Evolutionary conservation across 2,113 vertebrate genomes (phyloP).

Genomic region (Caloenas nicobarica): DNA sequence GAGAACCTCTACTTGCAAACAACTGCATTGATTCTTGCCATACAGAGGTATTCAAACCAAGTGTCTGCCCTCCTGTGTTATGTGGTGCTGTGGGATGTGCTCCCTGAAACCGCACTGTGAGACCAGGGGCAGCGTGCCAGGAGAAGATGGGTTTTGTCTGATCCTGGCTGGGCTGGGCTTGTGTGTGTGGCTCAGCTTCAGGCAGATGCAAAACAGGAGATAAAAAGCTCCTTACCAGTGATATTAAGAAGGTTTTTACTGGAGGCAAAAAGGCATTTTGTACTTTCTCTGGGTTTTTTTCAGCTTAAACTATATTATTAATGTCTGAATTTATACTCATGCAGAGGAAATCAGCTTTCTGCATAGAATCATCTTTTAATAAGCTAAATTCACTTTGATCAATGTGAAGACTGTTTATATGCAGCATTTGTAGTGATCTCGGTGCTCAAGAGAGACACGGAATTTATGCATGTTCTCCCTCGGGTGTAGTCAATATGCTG

Average conservation of each 20-base stretch:
- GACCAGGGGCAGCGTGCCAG: rapidly evolving
- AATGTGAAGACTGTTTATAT: not conserved
- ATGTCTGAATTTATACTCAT: not conserved
- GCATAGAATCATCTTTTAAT: not conserved
- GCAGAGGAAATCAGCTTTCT: not conserved
- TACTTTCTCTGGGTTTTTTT: not conserved
- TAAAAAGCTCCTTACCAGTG: not conserved
- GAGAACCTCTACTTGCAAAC: not conserved
- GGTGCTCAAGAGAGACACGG: not conserved
- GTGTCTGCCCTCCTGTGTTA: not conserved
- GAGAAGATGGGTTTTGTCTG: not conserved
- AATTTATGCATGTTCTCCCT: not conserved
- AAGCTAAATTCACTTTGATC: constrained; percentile 53
- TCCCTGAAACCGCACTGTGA: not conserved
- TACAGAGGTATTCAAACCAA: not conserved
- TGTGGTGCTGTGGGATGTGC: not conserved
- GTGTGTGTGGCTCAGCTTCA: not conserved
- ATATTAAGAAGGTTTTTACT: constrained; percentile 11
- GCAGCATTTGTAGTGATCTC: not conserved
- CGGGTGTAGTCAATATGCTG: not conserved
- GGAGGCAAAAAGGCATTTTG: constrained; percentile 44
- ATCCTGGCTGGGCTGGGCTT: not conserved
- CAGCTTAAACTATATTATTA: not conserved
- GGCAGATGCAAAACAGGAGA: not conserved
- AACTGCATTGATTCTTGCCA: not conserved